A percentile compares a stretch with the other conserved stretches of the same genome.
Evolutionary conservation across 1,140 invertebrate genomes (phyloP).

Genomic region (Drosophila hydei): DNA sequence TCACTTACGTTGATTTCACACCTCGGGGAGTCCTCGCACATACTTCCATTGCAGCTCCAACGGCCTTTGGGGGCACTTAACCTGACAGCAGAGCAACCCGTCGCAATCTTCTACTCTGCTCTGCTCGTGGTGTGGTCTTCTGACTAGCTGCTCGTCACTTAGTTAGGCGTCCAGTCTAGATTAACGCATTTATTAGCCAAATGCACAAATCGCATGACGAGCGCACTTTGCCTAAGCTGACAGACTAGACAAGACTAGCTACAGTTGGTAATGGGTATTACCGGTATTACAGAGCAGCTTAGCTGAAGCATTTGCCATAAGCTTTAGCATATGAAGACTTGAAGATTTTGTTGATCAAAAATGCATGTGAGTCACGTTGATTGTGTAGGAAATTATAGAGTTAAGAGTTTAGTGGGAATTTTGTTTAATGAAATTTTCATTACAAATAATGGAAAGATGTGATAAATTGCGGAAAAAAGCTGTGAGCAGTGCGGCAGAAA

Average conservation of each 20-base stretch:
- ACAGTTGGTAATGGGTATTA: constrained; percentile 31
- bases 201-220: constrained; percentile 71
- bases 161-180: constrained; percentile 39
- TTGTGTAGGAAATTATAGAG: neutral
- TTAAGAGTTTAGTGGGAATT: neutral
- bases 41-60: neutral
- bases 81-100: constrained; percentile 36
- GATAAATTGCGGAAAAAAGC: too few relatives aligned
- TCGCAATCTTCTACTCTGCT: neutral
- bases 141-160: constrained; percentile 6
- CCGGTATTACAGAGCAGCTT: constrained; percentile 4
- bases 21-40: constrained; percentile 74
- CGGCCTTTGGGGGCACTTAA: constrained; percentile 41
- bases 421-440: too few relatives aligned
- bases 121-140: constrained; percentile 11
- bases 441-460: too few relatives aligned
- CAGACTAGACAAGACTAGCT: constrained; percentile 19
- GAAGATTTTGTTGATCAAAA: neutral
- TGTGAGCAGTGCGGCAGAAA: too few relatives aligned
- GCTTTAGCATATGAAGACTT: constrained; percentile 3
- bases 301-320: neutral
- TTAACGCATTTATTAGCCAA: constrained; percentile 76
- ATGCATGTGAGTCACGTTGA: neutral
- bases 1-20: constrained; percentile 79
- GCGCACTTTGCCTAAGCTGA: constrained; percentile 44